Evolutionary conservation across 2,797 vertebrate genomes (phyloP).

Genomic region (Tragopan temminckii): DNA sequence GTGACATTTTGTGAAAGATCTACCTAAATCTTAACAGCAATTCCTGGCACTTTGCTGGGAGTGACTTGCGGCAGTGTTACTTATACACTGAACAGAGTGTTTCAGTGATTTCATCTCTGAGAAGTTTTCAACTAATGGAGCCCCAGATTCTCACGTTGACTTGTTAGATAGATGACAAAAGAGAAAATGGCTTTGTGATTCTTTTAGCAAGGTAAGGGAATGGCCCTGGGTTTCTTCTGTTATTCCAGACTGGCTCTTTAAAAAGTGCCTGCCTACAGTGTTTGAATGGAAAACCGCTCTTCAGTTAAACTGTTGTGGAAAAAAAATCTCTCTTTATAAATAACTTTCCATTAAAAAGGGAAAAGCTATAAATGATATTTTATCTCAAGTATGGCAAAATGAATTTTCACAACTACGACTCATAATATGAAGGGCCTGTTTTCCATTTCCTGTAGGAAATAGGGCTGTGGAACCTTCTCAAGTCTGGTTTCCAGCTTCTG

Average conservation of each 20-base stretch:
- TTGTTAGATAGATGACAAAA: neutral
- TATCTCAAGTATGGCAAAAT: neutral
- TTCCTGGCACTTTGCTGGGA: neutral
- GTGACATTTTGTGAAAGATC: slow-evolving; percentile 14
- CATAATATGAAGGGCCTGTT: neutral
- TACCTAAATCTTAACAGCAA: neutral
- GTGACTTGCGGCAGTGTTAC: neutral
- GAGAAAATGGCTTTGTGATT: neutral
- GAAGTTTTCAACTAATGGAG: neutral
- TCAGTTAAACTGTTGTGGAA: neutral
- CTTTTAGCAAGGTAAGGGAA: neutral
- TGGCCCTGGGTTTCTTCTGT: neutral
- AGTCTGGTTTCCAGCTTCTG: neutral
- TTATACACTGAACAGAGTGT: neutral
- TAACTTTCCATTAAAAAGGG: neutral
- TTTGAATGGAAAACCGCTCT: neutral
- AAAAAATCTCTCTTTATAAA: neutral
- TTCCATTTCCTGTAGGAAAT: neutral
- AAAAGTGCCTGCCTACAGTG: neutral
- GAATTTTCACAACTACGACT: neutral
- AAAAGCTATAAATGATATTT: neutral
- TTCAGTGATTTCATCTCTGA: neutral
- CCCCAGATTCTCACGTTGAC: neutral
- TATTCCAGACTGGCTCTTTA: neutral
- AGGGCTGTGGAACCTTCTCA: neutral